Percentiles rank a stretch among this genome's conserved stretches.
Evolutionary conservation across 2,797 vertebrate species (phyloP).

Genomic region (Coendou prehensilis): DNA sequence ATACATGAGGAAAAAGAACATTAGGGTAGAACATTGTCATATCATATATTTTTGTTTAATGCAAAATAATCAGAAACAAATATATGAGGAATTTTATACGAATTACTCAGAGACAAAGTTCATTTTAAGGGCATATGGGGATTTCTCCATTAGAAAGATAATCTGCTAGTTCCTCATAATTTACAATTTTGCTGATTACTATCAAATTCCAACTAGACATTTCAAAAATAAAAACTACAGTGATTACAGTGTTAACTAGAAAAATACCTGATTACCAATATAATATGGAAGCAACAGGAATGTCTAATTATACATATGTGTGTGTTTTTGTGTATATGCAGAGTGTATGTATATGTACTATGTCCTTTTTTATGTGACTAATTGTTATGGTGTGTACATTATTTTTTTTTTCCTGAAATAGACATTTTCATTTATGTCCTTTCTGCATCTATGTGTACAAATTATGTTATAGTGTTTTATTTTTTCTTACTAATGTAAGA

Average conservation of each 20-base stretch:
- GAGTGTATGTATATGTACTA: neutral
- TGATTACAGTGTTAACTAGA: slow-evolving; percentile 20
- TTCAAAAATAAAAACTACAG: slow-evolving; percentile 53
- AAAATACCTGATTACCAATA: slow-evolving; percentile 30
- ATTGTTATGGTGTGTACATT: slow-evolving; percentile 63
- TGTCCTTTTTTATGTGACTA: slow-evolving; percentile 58
- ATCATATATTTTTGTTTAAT: slow-evolving; percentile 69
- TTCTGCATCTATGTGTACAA: slow-evolving; percentile 3
- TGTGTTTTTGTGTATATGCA: neutral
- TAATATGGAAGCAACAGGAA: slow-evolving; percentile 48
- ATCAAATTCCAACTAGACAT: slow-evolving; percentile 57
- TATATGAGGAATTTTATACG: slow-evolving; percentile 76
- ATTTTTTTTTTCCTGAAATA: slow-evolving; percentile 63
- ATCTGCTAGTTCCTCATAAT: slow-evolving; percentile 86
- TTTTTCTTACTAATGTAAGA: slow-evolving; percentile 48
- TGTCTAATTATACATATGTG: slow-evolving; percentile 31
- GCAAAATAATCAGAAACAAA: slow-evolving; percentile 65
- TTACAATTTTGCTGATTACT: slow-evolving; percentile 27
- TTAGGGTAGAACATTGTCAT: slow-evolving; percentile 76
- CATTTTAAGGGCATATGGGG: slow-evolving; percentile 84
- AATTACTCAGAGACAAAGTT: slow-evolving; percentile 83
- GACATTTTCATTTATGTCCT: slow-evolving; percentile 38
- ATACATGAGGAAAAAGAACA: slow-evolving; percentile 85
- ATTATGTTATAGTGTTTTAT: slow-evolving; percentile 27
- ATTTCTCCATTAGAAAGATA: slow-evolving; percentile 86